A percentile compares a stretch with the other conserved stretches of the same genome.
These are phyloP conservation scores for Drosophila pseudotakahashii DNA, from an alignment of 2,888 invertebrate species.

Conservation along the genomic window DNA sequence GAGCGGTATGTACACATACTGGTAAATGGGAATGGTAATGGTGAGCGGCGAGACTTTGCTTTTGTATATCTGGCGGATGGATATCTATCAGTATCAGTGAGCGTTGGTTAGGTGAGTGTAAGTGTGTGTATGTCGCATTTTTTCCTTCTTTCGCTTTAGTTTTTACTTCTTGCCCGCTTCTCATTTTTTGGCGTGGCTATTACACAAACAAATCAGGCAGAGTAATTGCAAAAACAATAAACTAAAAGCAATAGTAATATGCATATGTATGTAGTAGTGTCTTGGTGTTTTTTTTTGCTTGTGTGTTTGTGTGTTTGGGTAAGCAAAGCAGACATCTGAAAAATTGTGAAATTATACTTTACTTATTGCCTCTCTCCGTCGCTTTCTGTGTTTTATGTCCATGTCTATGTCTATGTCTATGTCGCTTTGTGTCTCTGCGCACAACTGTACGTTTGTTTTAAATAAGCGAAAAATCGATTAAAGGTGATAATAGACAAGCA, in stretches of 20 bases:
- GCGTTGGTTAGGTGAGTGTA: background rate
- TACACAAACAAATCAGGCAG: conserved; percentile 48
- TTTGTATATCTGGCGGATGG: conserved; percentile 74
- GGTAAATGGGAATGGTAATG: conserved; percentile 1
- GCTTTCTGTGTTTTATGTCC: conserved; percentile 2
- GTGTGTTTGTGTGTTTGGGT: conserved; percentile 20
- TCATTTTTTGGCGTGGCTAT: conserved; percentile 55
- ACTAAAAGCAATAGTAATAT: conserved; percentile 76
- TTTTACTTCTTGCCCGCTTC: conserved; percentile 49
- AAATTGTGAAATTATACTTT: conserved; percentile 73
- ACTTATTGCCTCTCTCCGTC: conserved; percentile 45
- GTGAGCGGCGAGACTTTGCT: conserved; percentile 45
- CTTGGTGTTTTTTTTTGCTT: background rate
- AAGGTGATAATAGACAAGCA: conserved; percentile 81
- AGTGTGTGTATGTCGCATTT: conserved; percentile 36
- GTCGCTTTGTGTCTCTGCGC: conserved; percentile 47
- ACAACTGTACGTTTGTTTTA: conserved; percentile 80
- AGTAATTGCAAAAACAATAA: conserved; percentile 81
- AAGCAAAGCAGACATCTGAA: conserved; percentile 61
- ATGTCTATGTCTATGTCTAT: conserved; percentile 32
- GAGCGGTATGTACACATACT: conserved; percentile 24
- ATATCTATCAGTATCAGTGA: conserved; percentile 49
- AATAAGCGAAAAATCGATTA: conserved; percentile 81
- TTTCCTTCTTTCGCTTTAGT: conserved; percentile 40
- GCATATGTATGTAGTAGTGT: conserved; percentile 37